These are phyloP conservation scores for Trogon melanurus DNA, from an alignment of 2,113 vertebrate species.

Conservation along the genomic window DNA sequence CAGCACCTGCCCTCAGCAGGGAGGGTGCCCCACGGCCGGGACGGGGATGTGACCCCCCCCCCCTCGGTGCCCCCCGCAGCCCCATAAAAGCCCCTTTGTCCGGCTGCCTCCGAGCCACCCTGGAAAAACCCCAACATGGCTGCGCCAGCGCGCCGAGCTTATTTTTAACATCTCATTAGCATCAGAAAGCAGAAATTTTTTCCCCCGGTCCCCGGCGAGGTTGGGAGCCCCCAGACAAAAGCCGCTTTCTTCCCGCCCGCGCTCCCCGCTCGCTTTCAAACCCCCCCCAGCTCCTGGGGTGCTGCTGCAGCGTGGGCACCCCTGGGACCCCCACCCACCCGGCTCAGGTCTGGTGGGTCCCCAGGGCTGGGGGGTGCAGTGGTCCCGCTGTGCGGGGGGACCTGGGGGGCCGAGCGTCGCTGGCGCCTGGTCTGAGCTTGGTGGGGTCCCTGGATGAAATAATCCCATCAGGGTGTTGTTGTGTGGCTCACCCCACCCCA, in stretches of 20 bases:
- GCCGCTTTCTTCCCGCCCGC: not conserved
- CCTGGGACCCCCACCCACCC: not conserved
- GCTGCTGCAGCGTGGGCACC: not conserved
- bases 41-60: not conserved
- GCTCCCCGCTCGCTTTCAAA: not conserved
- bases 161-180: slow-evolving; percentile 28
- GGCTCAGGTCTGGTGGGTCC: not conserved
- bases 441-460: accelerated
- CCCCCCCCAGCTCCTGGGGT: not conserved
- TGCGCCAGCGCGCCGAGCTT: not conserved
- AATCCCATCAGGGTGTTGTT: accelerated
- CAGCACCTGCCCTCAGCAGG: accelerated
- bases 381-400: not conserved
- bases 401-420: accelerated
- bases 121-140: not conserved
- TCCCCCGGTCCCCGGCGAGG: not conserved
- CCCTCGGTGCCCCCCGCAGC: not conserved
- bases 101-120: not conserved
- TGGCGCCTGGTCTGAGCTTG: not conserved
- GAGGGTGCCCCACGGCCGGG: not conserved
- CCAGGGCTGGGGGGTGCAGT: not conserved
- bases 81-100: slow-evolving; percentile 68
- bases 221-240: slow-evolving; percentile 21
- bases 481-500: accelerated
- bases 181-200: not conserved